Base-by-base conservation (phyloP, 1,140 invertebrate genomes). In the Papilio polytes region DNA sequence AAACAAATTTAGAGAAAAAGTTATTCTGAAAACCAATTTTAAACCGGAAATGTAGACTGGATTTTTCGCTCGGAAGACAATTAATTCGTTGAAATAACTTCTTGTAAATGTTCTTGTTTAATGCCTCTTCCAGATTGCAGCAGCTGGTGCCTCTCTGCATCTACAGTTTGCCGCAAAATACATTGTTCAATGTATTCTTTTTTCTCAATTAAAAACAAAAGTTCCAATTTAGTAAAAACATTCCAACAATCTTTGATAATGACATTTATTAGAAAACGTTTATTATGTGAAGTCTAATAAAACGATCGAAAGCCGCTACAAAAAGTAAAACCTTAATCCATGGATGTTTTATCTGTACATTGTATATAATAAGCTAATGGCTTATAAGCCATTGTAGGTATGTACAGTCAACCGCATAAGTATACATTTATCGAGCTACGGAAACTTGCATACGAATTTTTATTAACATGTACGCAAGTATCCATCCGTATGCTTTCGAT, bases 21-120 rank as follows among this genome's bases (percentile, higher is more conserved):
- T 36, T 70, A 66, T 36, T 73, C 36, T n/a, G 44, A 46, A 73
- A 73, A 18, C 72, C 72, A 44, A 73, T 73, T 73, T 73, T 20
- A 44, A 73, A 73, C 31, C 22, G 44, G 20, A 76, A 76, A 26
- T 76, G 74, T 51, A 22, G 22, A 51, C 44, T 26, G 44, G n/a
- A 76, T 76, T 76, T 76, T 76, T 76, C 74, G 74, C n/a, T 26
- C 44, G 12, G 22, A 76, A 76, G 44, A 76, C 44, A 76, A 51
- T 76, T 76, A 76, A 76, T 51, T 26, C 44, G 12, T 1, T 51
- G 20, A 76, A 76, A 76, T 76, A 76, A 76, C 74, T 76, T 51
- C 46, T 76, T 48, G 74, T 51, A 76, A 76, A 76, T 76, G 74
- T 46, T 76, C 44, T 76, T 76, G 74, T 76, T 76, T 48, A 76